phyloP scores from a whole-genome alignment of 2,113 vertebrate species.

The Charina bottae region DNA sequence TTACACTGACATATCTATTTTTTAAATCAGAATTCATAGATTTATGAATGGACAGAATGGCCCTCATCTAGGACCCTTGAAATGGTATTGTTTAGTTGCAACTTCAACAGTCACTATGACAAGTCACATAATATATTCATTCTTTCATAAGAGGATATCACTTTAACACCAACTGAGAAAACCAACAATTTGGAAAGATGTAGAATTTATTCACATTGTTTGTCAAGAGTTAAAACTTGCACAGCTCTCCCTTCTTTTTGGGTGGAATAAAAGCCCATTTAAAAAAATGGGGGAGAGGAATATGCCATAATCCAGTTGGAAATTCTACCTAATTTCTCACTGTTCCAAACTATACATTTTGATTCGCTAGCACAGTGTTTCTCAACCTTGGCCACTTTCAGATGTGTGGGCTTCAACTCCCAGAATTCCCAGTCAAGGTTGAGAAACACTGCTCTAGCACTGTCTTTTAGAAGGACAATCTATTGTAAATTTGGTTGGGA shows the following conservation, averaged over 20 bases:
- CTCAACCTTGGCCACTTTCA: too few species aligned
- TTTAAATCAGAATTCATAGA: background rate
- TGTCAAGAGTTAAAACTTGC: background rate
- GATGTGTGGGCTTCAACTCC: too few species aligned
- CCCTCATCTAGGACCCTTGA: background rate
- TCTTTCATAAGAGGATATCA: background rate
- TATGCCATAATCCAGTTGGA: background rate
- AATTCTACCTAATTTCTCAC: background rate
- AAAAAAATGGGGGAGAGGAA: background rate
- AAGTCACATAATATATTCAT: background rate
- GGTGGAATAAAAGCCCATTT: background rate
- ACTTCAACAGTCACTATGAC: background rate
- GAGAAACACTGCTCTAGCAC: too few species aligned
- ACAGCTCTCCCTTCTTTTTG: background rate
- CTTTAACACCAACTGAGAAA: background rate
- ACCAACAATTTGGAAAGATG: background rate
- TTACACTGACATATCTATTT: background rate
- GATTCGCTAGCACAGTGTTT: background rate
- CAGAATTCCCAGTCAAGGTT: too few species aligned
- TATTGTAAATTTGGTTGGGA: background rate
- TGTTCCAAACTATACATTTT: background rate
- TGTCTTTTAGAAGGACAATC: background rate
- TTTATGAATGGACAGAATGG: background rate
- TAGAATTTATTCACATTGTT: background rate
- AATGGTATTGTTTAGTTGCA: background rate